Percentiles rank a stretch among this genome's conserved stretches.
These are phyloP conservation scores for Elachura formosa DNA, from an alignment of 2,113 vertebrate species.

Conservation along the genomic window DNA sequence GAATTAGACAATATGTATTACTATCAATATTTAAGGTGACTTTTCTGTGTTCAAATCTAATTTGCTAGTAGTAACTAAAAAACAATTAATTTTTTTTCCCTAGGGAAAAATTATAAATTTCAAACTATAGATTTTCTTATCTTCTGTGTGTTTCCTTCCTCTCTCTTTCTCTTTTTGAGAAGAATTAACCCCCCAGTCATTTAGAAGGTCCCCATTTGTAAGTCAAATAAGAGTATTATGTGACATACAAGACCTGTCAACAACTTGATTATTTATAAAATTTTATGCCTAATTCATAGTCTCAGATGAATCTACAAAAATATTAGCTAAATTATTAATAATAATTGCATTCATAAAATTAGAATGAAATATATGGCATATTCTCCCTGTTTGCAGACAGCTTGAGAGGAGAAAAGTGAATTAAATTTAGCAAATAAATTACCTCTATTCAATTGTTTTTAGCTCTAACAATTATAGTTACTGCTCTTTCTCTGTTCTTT, in stretches of 20 bases:
- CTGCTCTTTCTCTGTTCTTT: background rate
- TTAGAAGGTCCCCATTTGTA: background rate
- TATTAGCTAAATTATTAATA: background rate
- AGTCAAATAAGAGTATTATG: background rate
- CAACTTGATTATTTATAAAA: background rate
- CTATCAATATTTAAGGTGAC: background rate
- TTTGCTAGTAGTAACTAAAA: slow-evolving; percentile 1
- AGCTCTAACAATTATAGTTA: background rate
- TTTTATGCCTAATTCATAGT: background rate
- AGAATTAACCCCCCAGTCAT: background rate
- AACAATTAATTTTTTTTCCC: background rate
- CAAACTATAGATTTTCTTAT: background rate
- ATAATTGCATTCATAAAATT: background rate
- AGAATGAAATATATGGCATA: background rate
- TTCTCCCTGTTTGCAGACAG: background rate
- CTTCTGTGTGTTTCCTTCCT: background rate
- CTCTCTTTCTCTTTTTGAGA: background rate
- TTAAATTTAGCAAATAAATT: background rate
- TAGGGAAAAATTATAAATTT: background rate
- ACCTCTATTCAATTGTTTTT: background rate
- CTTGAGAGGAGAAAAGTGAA: background rate
- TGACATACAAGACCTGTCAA: background rate
- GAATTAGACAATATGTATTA: background rate
- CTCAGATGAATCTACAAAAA: background rate
- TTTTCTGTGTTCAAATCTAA: background rate